Percentiles rank a stretch among this genome's conserved stretches.
Conservation (phyloP, 2,113 vertebrate genomes). For the Lagenorhynchus albirostris region DNA sequence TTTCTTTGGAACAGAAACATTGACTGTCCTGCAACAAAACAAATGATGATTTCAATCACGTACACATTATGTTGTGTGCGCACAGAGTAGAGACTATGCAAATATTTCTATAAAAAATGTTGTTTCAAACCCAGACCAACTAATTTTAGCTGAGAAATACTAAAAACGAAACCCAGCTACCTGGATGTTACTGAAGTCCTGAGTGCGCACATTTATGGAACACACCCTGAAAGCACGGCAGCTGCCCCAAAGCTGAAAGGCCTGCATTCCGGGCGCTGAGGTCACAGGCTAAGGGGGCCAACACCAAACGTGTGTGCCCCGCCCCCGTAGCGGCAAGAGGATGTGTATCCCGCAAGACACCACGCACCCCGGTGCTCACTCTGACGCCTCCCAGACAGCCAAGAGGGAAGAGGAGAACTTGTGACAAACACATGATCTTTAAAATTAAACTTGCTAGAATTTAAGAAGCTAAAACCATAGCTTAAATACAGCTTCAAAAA, state of each 20-base stretch:
- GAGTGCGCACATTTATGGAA: accelerated
- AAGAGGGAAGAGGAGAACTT: accelerated
- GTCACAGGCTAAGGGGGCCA: neutral
- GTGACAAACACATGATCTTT: neutral
- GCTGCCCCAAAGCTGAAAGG: neutral
- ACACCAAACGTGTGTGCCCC: neutral
- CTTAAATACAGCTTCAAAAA: neutral
- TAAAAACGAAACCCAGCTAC: neutral
- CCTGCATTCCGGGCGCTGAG: too few relatives aligned
- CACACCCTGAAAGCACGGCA: accelerated
- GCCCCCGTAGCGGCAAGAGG: neutral
- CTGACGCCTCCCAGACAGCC: neutral
- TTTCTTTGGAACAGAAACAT: conserved; percentile 96
- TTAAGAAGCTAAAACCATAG: neutral
- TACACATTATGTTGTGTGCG: accelerated
- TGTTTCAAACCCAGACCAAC: neutral
- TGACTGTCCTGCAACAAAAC: conserved; percentile 87
- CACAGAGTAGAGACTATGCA: accelerated
- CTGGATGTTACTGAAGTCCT: neutral
- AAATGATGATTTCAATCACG: neutral
- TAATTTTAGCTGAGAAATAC: neutral
- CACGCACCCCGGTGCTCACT: accelerated
- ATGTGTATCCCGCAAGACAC: accelerated
- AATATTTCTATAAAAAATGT: accelerated
- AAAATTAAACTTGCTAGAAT: neutral